Percentiles rank a stretch among this genome's conserved stretches.
Conservation (phyloP, 2,888 invertebrate species). For the Drosophila setosimentum region DNA sequence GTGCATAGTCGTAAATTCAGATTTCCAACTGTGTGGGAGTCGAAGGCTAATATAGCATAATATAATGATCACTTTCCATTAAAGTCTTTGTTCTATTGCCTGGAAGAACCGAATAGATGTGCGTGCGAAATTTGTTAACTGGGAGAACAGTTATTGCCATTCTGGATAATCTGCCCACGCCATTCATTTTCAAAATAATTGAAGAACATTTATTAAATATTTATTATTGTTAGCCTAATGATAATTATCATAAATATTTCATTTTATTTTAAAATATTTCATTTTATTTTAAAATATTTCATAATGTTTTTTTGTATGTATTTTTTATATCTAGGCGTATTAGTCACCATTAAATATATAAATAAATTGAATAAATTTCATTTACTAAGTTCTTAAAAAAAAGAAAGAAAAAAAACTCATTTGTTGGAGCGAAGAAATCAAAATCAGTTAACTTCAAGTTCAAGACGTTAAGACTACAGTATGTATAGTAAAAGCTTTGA, state of each 20-base stretch:
- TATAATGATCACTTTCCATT: constrained; percentile 37
- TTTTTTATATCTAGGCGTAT: not conserved
- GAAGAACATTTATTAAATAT: not conserved
- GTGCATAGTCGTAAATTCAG: constrained; percentile 55
- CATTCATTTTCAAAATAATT: not conserved
- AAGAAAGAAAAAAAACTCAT: not conserved
- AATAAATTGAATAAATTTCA: not conserved
- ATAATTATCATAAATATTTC: not conserved
- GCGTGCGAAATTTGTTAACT: not conserved
- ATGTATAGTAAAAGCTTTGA: not conserved
- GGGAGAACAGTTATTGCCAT: not conserved
- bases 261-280: not conserved
- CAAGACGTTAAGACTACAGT: not conserved
- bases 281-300: not conserved
- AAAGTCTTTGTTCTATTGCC: constrained; percentile 32
- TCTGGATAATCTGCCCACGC: not conserved
- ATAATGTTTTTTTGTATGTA: not conserved
- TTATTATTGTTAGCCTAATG: not conserved
- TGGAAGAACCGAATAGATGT: constrained; percentile 9
- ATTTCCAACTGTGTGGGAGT: constrained; percentile 63
- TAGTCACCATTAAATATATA: not conserved
- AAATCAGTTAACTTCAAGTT: not conserved
- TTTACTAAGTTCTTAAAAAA: not conserved
- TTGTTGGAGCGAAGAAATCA: not conserved
- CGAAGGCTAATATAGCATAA: constrained; percentile 60